These are phyloP conservation scores for Tetranychus piercei DNA, from an alignment of 2,888 invertebrate species.

Conservation along the genomic window DNA sequence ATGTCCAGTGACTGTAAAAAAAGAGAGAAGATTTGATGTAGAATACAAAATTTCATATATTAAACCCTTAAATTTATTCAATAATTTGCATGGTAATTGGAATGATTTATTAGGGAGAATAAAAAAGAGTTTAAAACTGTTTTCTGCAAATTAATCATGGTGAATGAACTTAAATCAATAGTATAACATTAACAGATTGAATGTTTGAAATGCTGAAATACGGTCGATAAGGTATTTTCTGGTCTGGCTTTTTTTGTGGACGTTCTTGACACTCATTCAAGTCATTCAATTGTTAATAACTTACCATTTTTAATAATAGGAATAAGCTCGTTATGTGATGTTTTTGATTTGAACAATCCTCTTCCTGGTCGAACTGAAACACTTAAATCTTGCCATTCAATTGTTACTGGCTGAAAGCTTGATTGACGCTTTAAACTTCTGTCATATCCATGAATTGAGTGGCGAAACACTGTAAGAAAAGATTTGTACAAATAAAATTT, in stretches of 20 bases:
- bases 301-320: not conserved
- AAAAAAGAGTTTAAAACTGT: no score
- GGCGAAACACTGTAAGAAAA: no score
- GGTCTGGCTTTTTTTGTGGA: not conserved
- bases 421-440: no score
- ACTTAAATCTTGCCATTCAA: not conserved
- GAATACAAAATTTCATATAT: not conserved
- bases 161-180: no score
- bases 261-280: not conserved
- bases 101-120: no score
- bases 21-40: not conserved
- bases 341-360: not conserved
- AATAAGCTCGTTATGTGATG: not conserved
- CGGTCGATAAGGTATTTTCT: no score
- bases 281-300: not conserved
- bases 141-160: no score
- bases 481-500: no score
- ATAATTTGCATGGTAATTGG: not conserved
- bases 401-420: not conserved
- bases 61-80: not conserved
- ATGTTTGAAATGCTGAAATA: no score
- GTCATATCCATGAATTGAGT: no score
- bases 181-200: no score
- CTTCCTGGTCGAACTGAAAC: not conserved
- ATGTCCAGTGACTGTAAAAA: conserved; percentile 49